Conservation (phyloP, 2,888 invertebrate species). For the Cristatella mucedo region DNA sequence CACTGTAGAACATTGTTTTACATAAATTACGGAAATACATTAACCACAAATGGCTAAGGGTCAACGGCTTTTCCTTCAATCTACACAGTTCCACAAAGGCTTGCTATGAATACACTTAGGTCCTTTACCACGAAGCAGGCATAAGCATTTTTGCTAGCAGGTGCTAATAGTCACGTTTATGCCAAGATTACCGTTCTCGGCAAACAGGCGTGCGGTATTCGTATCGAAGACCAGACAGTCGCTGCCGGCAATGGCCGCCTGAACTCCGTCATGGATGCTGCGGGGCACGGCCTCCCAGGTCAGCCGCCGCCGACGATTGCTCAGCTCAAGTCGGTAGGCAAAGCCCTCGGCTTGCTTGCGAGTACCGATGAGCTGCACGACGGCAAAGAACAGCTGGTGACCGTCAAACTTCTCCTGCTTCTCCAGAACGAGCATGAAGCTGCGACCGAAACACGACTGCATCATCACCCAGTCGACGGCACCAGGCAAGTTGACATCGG, state of each 20-base stretch:
- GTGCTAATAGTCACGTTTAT: constrained; percentile 88
- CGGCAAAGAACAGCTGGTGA: constrained; percentile 52
- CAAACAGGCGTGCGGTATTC: constrained; percentile 90
- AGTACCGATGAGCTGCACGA: constrained; percentile 95
- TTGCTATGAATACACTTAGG: too few species aligned
- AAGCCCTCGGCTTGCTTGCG: constrained; percentile 97
- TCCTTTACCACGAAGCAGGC: too few species aligned
- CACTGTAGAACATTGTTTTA: too few species aligned
- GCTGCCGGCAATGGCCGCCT: constrained; percentile 87
- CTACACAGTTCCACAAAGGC: too few species aligned
- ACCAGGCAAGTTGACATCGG: constrained; percentile 96
- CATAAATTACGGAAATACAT: too few species aligned
- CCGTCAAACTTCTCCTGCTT: constrained; percentile 74
- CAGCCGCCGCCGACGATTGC: constrained; percentile 76
- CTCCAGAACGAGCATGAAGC: constrained; percentile 97
- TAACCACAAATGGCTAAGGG: too few species aligned
- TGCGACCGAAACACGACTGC: constrained; percentile 98
- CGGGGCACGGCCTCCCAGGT: constrained; percentile 99
- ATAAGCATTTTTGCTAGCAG: too few species aligned
- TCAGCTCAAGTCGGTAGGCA: constrained; percentile 88
- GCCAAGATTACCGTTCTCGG: constrained; percentile 95
- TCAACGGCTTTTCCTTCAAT: too few species aligned
- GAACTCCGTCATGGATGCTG: constrained; percentile 95
- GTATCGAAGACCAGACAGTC: constrained; percentile 98
- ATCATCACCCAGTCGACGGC: constrained; percentile 99